Evolutionary conservation across 2,888 invertebrate species (phyloP).

Genomic region (Hirtodrosophila alboralis): DNA sequence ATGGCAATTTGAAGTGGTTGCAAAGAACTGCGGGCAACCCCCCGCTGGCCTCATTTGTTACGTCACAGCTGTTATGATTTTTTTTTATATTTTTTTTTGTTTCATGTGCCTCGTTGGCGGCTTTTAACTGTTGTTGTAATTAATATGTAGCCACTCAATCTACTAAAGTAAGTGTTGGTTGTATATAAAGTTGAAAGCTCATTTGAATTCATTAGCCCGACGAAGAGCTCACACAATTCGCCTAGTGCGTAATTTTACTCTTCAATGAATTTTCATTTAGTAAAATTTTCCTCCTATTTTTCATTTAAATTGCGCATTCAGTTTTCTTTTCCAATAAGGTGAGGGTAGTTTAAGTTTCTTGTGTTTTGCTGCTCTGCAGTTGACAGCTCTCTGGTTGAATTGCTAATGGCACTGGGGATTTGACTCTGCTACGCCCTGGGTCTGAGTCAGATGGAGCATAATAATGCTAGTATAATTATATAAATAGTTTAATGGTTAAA

Average conservation of each 20-base stretch:
- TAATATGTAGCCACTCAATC: slow-evolving; percentile 52
- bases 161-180: slow-evolving; percentile 29
- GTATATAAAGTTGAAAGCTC: slow-evolving; percentile 43
- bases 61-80: slow-evolving; percentile 75
- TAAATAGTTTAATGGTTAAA: slow-evolving; percentile 32
- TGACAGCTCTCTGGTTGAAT: slow-evolving; percentile 61
- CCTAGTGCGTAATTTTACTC: slow-evolving; percentile 33
- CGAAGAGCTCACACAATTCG: slow-evolving; percentile 1
- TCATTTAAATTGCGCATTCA: slow-evolving; percentile 65
- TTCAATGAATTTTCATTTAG: slow-evolving; percentile 57
- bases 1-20: slow-evolving; percentile 68
- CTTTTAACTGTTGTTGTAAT: slow-evolving; percentile 57
- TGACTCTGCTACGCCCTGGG: slow-evolving; percentile 12
- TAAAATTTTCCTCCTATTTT: slow-evolving; percentile 34
- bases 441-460: slow-evolving; percentile 50
- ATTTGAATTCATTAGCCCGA: slow-evolving; percentile 67
- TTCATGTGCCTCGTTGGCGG: slow-evolving; percentile 33
- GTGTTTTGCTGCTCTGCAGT: slow-evolving; percentile 51
- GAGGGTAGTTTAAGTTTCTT: slow-evolving; percentile 52
- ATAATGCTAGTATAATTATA: slow-evolving; percentile 55
- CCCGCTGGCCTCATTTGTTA: slow-evolving; percentile 65
- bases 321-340: slow-evolving; percentile 5
- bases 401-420: slow-evolving; percentile 67
- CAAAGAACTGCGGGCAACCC: slow-evolving; percentile 37
- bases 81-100: slow-evolving; percentile 4